Base-by-base conservation (phyloP, 2,888 invertebrate genomes). In the Callosobruchus maculatus region DNA sequence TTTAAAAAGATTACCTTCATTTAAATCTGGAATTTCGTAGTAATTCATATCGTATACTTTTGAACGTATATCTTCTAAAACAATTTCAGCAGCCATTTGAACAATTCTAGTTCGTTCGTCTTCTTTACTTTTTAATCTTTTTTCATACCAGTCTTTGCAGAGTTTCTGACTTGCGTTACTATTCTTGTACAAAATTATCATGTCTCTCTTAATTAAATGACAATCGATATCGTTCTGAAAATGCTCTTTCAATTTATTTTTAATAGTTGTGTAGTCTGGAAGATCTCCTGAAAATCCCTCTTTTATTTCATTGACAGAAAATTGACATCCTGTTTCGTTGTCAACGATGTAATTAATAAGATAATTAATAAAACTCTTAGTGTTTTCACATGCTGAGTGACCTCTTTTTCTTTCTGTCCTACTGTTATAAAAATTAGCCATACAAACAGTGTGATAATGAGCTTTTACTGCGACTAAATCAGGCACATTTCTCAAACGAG, bases 71-170 rank as follows among this genome's bases (percentile, higher is more conserved):
- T 83, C 82, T 78, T 83, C 80, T 73, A 77, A 74, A 77, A 83
- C 75, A 75, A 84, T 82, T 75, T 78, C 78, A 75, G 83, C 83
- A 76, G 84, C 83, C 76, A 80, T 79, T 77, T 81, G 72, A 76
- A 84, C 80, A 74, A 84, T 82, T 80, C 81, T 80, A 74, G 71
- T 72, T 75, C 81, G 78, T 78, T 83, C 82, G 73, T 81, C 80
- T 77, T 77, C 74, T 77, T 77, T 77, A 76, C 77, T 81, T 77
- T 78, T 76, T 68, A 77, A 77, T 78, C 78, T 82, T 71, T 80
- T 80, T 75, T 80, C 78, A 74, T 83, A 84, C 81, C 82, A 83
- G 70, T 73, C 70, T 73, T 80, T 72, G 73, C 77, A 79, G 74
- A 78, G 77, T 79, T 77, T 78, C 75, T 79, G 78, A 79, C 77